phyloP scores from a whole-genome alignment of 1,140 invertebrate genomes.

The Triops longicaudatus region DNA sequence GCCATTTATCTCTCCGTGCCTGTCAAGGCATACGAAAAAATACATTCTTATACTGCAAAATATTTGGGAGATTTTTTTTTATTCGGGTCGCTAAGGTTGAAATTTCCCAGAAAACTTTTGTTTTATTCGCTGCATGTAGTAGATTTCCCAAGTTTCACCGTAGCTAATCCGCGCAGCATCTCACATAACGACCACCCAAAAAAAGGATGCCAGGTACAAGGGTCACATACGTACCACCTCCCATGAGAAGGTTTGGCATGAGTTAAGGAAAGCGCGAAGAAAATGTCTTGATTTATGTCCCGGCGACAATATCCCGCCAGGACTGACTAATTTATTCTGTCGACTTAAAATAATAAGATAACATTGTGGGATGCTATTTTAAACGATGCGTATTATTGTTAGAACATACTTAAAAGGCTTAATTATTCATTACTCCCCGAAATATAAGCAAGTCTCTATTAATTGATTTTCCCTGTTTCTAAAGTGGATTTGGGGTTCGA shows the following conservation, averaged over 20 bases:
- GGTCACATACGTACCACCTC: background rate
- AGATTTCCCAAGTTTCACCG: background rate
- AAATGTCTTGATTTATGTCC: background rate
- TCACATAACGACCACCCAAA: background rate
- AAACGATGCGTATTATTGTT: background rate
- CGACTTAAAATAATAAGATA: background rate
- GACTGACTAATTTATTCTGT: conserved; percentile 9
- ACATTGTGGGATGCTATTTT: background rate
- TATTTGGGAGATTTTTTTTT: background rate
- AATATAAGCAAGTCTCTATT: background rate
- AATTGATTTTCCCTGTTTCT: background rate
- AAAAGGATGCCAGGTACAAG: background rate
- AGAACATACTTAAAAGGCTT: too few species aligned
- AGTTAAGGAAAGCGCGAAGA: background rate
- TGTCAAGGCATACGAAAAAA: background rate
- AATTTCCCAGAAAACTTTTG: background rate
- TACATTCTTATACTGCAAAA: background rate
- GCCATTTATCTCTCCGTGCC: background rate
- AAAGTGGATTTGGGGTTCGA: background rate
- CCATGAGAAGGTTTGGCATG: background rate
- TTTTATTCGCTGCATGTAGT: background rate
- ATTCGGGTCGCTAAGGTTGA: background rate
- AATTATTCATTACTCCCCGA: too few species aligned
- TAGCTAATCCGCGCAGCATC: background rate
- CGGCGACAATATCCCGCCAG: conserved; percentile 9